Percentiles rank a stretch among this genome's conserved stretches.
Evolutionary conservation across 2,113 vertebrate species (phyloP).

Genomic region (Otis tarda): DNA sequence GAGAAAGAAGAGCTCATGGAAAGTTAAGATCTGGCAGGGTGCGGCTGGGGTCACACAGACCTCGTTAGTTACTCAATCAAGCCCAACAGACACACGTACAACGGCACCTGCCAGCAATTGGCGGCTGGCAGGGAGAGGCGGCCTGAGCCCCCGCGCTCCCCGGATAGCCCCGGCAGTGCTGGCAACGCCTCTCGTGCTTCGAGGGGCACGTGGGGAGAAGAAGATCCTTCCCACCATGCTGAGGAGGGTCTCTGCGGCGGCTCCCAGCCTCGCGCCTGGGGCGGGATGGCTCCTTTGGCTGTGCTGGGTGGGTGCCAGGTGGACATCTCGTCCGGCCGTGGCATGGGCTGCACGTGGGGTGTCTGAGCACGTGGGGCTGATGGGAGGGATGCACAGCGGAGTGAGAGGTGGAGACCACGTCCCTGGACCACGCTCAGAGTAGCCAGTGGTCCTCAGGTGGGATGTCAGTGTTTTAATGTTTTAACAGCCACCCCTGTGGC

Average conservation of each 20-base stretch:
- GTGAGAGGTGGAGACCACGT: not conserved
- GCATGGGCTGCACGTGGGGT: fast-evolving
- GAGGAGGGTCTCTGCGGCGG: fast-evolving
- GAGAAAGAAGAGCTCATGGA: not conserved
- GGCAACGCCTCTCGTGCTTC: not conserved
- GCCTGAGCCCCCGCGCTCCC: fast-evolving
- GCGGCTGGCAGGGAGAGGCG: not conserved
- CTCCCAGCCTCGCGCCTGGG: fast-evolving
- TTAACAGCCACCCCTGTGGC: not conserved
- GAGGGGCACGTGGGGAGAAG: not conserved
- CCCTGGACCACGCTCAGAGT: fast-evolving
- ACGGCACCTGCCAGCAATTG: not conserved
- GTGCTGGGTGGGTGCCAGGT: fast-evolving
- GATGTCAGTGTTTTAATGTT: not conserved
- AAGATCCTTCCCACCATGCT: not conserved
- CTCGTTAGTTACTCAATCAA: not conserved
- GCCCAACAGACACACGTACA: not conserved
- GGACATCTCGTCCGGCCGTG: not conserved
- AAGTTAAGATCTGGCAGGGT: not conserved
- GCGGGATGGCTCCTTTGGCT: not conserved
- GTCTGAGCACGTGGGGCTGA: fast-evolving
- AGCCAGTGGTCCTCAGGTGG: not conserved
- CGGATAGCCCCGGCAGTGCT: not conserved
- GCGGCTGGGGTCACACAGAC: fast-evolving
- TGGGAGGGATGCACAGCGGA: not conserved